Evolutionary conservation across 2,113 vertebrate genomes (phyloP).

Genomic region (Malaclemys terrapin): DNA sequence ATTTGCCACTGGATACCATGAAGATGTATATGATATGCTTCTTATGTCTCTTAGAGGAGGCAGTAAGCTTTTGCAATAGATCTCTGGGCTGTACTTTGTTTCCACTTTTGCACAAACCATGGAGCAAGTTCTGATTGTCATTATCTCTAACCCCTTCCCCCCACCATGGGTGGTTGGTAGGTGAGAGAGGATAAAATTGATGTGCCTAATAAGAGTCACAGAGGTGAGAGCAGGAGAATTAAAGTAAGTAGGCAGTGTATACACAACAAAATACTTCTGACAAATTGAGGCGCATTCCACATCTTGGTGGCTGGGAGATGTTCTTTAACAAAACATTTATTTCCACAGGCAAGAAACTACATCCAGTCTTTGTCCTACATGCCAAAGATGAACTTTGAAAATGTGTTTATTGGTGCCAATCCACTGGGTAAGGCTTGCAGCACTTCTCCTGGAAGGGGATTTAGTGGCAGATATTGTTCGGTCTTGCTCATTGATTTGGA

Average conservation of each 20-base stretch:
- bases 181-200: not conserved
- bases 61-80: not conserved
- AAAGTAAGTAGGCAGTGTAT: not conserved
- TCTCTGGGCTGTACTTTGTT: not conserved
- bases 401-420: conserved; percentile 98
- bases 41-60: not conserved
- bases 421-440: conserved; percentile 87
- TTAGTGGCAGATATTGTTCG: not conserved
- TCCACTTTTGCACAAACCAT: conserved; percentile 8
- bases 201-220: not conserved
- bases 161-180: not conserved
- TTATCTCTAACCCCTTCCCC: not conserved
- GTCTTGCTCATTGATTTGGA: not conserved
- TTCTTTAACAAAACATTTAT: conserved; percentile 62
- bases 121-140: not conserved
- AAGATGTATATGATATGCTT: not conserved
- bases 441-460: not conserved
- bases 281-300: not conserved
- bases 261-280: not conserved
- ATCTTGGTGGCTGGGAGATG: not conserved
- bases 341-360: conserved; percentile 95
- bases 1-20: not conserved
- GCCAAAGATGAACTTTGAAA: conserved; percentile 98
- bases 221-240: not conserved
- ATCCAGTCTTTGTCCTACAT: conserved; percentile 95